These are phyloP conservation scores for Druceiella hillmani DNA, from an alignment of 2,888 invertebrate species.

Conservation along the genomic window DNA sequence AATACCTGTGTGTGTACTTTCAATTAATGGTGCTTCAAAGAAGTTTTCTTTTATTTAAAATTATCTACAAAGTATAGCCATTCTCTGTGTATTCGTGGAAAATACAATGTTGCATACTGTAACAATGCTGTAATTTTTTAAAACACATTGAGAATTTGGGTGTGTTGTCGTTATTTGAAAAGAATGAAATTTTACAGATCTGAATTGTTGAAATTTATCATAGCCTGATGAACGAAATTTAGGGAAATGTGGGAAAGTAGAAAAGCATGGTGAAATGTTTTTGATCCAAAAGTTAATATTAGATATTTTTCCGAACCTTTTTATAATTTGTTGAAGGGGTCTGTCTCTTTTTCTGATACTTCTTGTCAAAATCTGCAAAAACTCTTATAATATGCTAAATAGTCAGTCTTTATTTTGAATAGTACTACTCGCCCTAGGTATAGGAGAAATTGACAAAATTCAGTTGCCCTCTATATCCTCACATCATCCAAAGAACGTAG, in stretches of 20 bases:
- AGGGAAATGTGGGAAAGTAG: neutral
- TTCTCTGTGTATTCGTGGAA: conserved; percentile 5
- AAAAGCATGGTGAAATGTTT: conserved; percentile 7
- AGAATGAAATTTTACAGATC: conserved; percentile 6
- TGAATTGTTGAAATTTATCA: conserved; percentile 1
- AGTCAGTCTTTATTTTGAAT: neutral
- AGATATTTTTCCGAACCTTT: conserved; percentile 12
- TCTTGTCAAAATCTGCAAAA: conserved; percentile 16
- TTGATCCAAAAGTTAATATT: conserved; percentile 7
- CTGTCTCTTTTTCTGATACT: conserved; percentile 32
- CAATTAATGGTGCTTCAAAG: conserved; percentile 10
- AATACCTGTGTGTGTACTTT: conserved; percentile 12
- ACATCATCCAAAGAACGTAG: conserved; percentile 18
- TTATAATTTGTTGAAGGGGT: conserved; percentile 25
- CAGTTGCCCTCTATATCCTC: conserved; percentile 18
- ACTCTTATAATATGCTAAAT: conserved; percentile 11
- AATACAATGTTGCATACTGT: conserved; percentile 4
- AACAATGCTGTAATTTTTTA: conserved; percentile 7
- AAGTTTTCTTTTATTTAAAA: conserved; percentile 14
- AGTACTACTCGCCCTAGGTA: conserved; percentile 15
- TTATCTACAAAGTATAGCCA: conserved; percentile 9
- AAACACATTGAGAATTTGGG: conserved; percentile 5
- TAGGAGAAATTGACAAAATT: conserved; percentile 18
- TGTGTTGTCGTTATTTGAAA: conserved; percentile 11
- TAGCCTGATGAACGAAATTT: conserved; percentile 2